Evolutionary conservation across 2,888 invertebrate genomes (phyloP).

Genomic region (Pseudococcus viburni): DNA sequence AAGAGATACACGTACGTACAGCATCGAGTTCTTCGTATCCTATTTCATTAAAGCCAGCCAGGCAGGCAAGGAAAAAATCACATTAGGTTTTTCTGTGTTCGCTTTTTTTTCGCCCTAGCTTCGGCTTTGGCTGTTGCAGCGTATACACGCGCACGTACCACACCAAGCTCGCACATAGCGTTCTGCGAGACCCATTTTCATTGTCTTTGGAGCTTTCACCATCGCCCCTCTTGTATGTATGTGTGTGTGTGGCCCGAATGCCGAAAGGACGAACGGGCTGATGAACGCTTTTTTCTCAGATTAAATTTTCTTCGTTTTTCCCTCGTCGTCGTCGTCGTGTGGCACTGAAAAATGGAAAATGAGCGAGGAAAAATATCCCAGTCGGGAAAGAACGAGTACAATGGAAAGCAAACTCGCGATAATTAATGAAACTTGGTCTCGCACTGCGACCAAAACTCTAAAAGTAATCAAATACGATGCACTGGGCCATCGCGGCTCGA

Average conservation of each 20-base stretch:
- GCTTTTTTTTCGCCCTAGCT: not conserved
- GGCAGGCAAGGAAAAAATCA: conserved; percentile 19
- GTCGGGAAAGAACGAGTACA: not conserved
- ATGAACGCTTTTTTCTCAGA: not conserved
- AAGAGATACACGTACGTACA: not conserved
- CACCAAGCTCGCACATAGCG: not conserved
- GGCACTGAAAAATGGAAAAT: not conserved
- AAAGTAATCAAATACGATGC: too few relatives aligned
- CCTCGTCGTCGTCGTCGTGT: not conserved
- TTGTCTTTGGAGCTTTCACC: conserved; percentile 37
- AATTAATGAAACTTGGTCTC: not conserved
- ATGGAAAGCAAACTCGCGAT: not conserved
- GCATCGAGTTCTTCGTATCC: conserved; percentile 27
- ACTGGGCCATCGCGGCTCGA: too few relatives aligned
- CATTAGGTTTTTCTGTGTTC: conserved; percentile 23
- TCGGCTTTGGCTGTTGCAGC: not conserved
- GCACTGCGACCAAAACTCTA: not conserved
- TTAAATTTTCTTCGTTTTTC: conserved; percentile 23
- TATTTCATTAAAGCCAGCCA: conserved; percentile 27
- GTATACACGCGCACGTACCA: not conserved
- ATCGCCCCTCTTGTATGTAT: not conserved
- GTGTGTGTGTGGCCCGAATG: not conserved
- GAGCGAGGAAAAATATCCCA: not conserved
- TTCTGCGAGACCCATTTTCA: not conserved
- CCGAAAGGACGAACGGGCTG: not conserved